A percentile compares a stretch with the other conserved stretches of the same genome.
phyloP scores from a whole-genome alignment of 2,113 vertebrate species.

The Mohoua ochrocephala region DNA sequence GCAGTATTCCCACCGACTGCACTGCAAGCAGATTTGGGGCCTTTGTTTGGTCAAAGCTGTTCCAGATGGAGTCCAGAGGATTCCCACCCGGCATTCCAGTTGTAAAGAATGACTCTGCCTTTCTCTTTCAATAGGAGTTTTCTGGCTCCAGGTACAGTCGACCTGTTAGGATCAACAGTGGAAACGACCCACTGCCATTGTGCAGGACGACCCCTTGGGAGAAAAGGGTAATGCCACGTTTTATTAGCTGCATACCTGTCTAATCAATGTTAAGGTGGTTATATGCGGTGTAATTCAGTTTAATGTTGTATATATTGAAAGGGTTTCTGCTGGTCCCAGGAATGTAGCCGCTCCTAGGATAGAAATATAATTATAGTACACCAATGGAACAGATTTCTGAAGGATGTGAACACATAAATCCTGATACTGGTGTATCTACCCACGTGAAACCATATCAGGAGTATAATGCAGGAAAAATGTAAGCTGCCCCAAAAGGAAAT shows the following conservation, averaged over 20 bases:
- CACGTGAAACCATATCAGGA: background rate
- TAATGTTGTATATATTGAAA: background rate
- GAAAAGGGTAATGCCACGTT: background rate
- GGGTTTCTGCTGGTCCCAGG: background rate
- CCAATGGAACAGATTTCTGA: background rate
- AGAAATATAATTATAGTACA: background rate
- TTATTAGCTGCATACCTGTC: background rate
- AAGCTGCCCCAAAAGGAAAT: background rate
- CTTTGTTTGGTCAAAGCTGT: constrained; percentile 59
- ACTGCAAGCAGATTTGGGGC: background rate
- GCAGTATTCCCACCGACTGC: constrained; percentile 17
- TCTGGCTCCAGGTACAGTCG: background rate
- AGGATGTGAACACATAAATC: background rate
- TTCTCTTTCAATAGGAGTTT: background rate
- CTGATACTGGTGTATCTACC: background rate
- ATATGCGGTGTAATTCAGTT: background rate
- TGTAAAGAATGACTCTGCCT: background rate
- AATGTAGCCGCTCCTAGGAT: background rate
- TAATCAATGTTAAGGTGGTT: background rate
- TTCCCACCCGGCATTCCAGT: background rate
- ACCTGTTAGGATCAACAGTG: background rate
- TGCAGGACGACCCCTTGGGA: background rate
- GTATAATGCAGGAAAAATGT: background rate
- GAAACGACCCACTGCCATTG: background rate
- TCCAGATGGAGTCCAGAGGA: constrained; percentile 39